These are phyloP conservation scores for Actias luna DNA, from an alignment of 2,888 invertebrate genomes.

Conservation along the genomic window DNA sequence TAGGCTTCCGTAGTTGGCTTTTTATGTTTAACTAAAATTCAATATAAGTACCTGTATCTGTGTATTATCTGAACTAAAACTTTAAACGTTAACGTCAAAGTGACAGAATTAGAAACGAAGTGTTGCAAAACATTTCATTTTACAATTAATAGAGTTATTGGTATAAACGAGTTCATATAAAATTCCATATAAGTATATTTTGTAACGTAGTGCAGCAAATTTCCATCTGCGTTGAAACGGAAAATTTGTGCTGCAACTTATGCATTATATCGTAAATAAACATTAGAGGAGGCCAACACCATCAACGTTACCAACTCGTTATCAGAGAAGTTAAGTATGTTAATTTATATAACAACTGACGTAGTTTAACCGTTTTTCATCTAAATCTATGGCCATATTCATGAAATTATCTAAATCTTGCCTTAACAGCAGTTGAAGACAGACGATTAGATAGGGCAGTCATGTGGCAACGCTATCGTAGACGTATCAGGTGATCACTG, in stretches of 20 bases:
- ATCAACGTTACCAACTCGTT: conserved; percentile 32
- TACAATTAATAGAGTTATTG: conserved; percentile 2
- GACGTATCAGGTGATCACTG: conserved; percentile 56
- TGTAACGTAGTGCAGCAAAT: conserved; percentile 19
- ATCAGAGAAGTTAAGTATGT: conserved; percentile 31
- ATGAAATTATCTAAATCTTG: conserved; percentile 28
- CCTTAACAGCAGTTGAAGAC: conserved; percentile 33
- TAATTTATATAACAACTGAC: conserved; percentile 9
- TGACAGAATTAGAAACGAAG: background rate
- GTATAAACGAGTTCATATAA: background rate
- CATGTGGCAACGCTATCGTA: conserved; percentile 52
- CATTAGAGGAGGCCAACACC: conserved; percentile 43
- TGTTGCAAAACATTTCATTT: background rate
- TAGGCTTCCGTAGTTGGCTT: background rate
- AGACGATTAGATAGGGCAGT: conserved; percentile 47
- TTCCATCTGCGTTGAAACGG: conserved; percentile 30
- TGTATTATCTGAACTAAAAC: background rate
- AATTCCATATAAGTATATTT: conserved; percentile 14
- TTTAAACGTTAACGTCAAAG: background rate
- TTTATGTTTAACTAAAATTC: background rate
- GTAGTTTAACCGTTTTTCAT: background rate
- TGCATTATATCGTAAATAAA: conserved; percentile 39
- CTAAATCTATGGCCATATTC: conserved; percentile 6
- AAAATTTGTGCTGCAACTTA: conserved; percentile 43
- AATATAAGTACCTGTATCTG: background rate